These are phyloP conservation scores for Ceyx cyanopectus DNA, from an alignment of 2,113 vertebrate species.

Conservation along the genomic window DNA sequence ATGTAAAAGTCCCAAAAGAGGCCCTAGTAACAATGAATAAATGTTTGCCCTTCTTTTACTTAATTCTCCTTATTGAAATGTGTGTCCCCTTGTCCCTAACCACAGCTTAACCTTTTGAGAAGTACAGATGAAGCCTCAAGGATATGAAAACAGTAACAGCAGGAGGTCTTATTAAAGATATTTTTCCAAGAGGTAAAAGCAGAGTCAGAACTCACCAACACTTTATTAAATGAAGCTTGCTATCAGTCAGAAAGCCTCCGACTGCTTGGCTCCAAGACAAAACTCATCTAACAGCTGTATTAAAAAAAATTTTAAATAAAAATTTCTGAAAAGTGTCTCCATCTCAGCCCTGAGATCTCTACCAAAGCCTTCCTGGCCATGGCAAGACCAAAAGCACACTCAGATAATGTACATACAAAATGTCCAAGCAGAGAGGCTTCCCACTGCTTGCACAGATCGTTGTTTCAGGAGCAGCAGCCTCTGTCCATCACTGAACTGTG, in stretches of 20 bases:
- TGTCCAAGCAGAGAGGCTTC: not conserved
- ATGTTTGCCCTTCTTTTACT: not conserved
- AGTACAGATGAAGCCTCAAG: not conserved
- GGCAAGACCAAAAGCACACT: not conserved
- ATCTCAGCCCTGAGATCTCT: not conserved
- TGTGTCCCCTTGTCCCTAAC: not conserved
- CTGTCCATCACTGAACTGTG: not conserved
- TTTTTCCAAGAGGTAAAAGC: not conserved
- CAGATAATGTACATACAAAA: no score
- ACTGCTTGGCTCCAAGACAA: not conserved
- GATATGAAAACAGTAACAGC: not conserved
- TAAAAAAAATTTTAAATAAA: not conserved
- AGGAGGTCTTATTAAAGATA: not conserved
- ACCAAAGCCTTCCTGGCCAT: not conserved
- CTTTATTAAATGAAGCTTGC: not conserved
- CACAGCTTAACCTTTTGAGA: not conserved
- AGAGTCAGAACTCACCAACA: not conserved
- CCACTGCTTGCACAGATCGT: not conserved
- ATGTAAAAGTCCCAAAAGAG: not conserved
- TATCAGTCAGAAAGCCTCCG: not conserved
- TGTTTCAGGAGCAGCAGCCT: not conserved
- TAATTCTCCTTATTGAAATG: not conserved
- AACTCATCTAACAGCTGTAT: not conserved
- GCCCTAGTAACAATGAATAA: not conserved
- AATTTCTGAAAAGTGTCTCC: not conserved